phyloP scores from a whole-genome alignment of 2,113 vertebrate genomes.

The Pantherophis guttatus region DNA sequence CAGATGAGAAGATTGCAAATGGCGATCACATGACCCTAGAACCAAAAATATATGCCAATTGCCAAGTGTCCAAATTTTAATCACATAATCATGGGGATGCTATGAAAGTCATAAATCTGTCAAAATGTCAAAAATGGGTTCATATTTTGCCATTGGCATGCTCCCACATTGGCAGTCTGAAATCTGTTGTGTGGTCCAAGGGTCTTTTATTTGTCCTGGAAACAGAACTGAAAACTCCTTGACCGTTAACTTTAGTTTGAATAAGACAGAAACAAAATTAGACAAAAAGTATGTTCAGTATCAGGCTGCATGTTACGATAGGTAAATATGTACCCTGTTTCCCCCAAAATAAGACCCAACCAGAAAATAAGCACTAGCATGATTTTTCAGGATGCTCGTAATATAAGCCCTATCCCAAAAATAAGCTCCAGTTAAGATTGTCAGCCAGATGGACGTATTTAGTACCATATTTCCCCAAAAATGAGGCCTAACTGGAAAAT shows the following conservation, averaged over 20 bases:
- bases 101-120: neutral
- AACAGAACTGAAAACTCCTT: neutral
- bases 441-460: no score
- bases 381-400: no score
- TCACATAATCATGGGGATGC: neutral
- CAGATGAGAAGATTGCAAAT: neutral
- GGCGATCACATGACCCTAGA: neutral
- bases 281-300: neutral
- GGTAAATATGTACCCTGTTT: neutral
- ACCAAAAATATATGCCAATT: neutral
- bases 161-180: neutral
- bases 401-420: no score
- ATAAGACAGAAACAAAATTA: neutral
- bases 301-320: neutral
- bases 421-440: no score
- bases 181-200: neutral
- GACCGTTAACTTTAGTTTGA: neutral
- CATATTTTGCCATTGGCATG: neutral
- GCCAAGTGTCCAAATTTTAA: neutral
- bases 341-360: no score
- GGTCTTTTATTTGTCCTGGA: neutral
- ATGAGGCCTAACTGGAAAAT: no score
- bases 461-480: no score
- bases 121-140: neutral
- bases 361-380: no score